A percentile compares a stretch with the other conserved stretches of the same genome.
Evolutionary conservation across 2,797 vertebrate genomes (phyloP).

Genomic region (Hyperoplus immaculatus): DNA sequence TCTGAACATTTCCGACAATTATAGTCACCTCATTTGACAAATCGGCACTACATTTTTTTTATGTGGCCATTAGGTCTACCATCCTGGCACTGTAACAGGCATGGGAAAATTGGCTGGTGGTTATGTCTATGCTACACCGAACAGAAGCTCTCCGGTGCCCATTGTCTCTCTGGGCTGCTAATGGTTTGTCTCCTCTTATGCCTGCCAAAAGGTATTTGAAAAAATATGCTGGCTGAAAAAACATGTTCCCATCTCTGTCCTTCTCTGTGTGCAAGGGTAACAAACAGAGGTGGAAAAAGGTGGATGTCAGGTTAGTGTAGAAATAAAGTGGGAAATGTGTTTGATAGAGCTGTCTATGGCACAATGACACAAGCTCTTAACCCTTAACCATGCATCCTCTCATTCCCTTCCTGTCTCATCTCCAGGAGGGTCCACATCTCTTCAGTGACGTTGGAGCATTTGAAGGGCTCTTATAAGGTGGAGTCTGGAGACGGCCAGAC

Average conservation of each 20-base stretch:
- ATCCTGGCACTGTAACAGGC: constrained; percentile 38
- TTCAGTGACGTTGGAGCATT: constrained; percentile 94
- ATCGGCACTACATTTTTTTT: constrained; percentile 44
- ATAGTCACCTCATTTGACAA: constrained; percentile 49
- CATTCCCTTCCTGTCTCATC: constrained; percentile 11
- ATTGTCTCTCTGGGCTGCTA: constrained; percentile 60
- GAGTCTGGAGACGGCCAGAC: constrained; percentile 94
- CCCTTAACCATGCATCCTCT: constrained; percentile 27
- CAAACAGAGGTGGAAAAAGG: constrained; percentile 34
- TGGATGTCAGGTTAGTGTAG: constrained; percentile 6
- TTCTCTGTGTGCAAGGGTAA: constrained; percentile 13
- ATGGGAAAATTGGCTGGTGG: constrained; percentile 49
- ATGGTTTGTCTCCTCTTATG: constrained; percentile 56
- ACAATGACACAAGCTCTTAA: constrained; percentile 26
- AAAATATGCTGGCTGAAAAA: constrained; percentile 38
- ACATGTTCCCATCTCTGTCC: constrained; percentile 13
- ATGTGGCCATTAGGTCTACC: constrained; percentile 43
- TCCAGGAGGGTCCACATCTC: constrained; percentile 97
- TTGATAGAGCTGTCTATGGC: constrained; percentile 24
- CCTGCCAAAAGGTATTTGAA: constrained; percentile 53
- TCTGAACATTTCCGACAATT: constrained; percentile 51
- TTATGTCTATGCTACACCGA: constrained; percentile 49
- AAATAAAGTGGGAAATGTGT: constrained; percentile 9
- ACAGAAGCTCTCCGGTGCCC: constrained; percentile 59
- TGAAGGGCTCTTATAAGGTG: constrained; percentile 96